Base-by-base conservation (phyloP, 2,888 invertebrate genomes). In the Ethmia dodecea region DNA sequence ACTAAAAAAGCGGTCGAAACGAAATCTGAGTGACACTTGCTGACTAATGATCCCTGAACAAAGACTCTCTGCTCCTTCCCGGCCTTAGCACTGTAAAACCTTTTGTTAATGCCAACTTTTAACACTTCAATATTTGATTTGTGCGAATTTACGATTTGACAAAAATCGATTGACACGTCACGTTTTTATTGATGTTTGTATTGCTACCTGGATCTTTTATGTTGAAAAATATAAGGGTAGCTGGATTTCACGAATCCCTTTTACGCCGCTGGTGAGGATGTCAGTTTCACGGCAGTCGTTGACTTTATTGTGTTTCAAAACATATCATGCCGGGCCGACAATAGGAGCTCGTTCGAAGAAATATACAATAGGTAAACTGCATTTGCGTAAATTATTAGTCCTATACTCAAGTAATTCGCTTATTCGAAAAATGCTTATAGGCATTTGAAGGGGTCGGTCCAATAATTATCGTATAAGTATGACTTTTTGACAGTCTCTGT, bases 61-160 rank as follows among this genome's bases (percentile, higher is more conserved):
- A 79, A 69, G 69, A 61, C 37, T 36, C 50, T 46, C 42, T 43
- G 60, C 62, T 55, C 58, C 64, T 67, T 70, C 74, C 74, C 74
- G 61, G 73, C 63, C 59, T 72, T 52, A 64, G 63, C 59, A 70
- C 64, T 69, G 59, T 53, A 60, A 65, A 75, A 70, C 58, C 61
- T 57, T 65, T 83, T 81, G 81, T 81, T 49, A 68, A 56, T 63
- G 56, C 49, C 70, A 66, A 79, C 60, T 73, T 76, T 78, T 83
- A 83, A 83, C 86, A 84, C 84, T 83, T 77, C 81, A 76, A 72
- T 80, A 66, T 84, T 83, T 81, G 83, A 84, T 84, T 80, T 83
- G 80, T 75, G 76, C 72, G 81, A 83, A 79, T 74, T 74, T 68
- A 69, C 64, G 72, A 73, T 71, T 66, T 55, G 51, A 49, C 58